Evolutionary conservation across 2,888 invertebrate species (phyloP), one percentile per base, ranked within the genome.

Genomic region (Panopea generosa): DNA sequence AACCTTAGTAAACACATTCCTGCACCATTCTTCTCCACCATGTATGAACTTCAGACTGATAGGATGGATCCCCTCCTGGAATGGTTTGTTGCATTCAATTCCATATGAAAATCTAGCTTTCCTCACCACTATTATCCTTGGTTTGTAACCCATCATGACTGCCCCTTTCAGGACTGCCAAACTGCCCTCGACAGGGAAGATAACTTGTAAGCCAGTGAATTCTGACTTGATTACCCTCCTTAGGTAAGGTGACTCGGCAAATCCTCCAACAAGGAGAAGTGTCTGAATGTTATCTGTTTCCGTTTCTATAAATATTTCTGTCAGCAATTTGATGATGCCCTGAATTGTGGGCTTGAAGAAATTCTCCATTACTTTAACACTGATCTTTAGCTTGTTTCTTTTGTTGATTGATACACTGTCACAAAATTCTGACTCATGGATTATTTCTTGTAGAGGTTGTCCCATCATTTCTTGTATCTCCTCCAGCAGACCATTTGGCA

Each of bases 111-210:
- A 73, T 24, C 20, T 40, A 7, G 73, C 61, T 43, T 53, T 43
- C 16, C 73, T 16, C 20, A 67, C 49, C 2, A 24, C 24, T 26
- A 73, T 57, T 20, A 40, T 57, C 43, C 52, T 27, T 11, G 73
- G 67, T 57, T 49, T 62, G 40, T 53, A 62, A 11, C 67, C 62
- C 73, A 73, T 56, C 27, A 73, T 9, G 4, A 68, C 62, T 2
- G 73, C 73, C 16, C 73, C 73, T 29, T 73, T 67, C 26, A 73
- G 49, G 33, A 67, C 73, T 2, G 68, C 67, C n/a, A 68, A 60
- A 22, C 73, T 67, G 14, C 62, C 70, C 24, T 70, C 63, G 1
- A 24, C 22, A 1, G 62, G 62, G 33, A 57, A 50, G 11, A 69
- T 24, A 9, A 63, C 38, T 16, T 53, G n/a, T 11, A 67, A 27